Percentiles rank a stretch among this genome's conserved stretches.
Conservation (phyloP, 2,888 invertebrate species). For the Heteromyza rotundicornis region DNA sequence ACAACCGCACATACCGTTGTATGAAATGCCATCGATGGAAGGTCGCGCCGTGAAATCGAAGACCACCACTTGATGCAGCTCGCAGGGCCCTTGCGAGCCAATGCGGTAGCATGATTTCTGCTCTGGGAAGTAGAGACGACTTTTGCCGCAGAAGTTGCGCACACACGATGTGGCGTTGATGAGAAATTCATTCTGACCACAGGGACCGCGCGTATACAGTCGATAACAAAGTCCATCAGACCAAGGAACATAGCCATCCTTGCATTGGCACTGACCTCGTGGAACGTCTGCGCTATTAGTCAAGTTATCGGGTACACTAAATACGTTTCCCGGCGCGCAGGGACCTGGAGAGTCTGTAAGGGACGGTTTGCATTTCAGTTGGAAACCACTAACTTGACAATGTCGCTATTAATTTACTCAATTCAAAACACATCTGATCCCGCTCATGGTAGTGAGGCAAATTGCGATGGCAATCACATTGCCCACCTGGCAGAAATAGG, state of each 20-base stretch:
- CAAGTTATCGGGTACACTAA: slow-evolving; percentile 64
- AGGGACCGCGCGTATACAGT: slow-evolving; percentile 81
- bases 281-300: slow-evolving; percentile 26
- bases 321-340: slow-evolving; percentile 76
- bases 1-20: slow-evolving; percentile 83
- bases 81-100: slow-evolving; percentile 79
- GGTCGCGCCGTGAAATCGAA: slow-evolving; percentile 82
- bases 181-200: slow-evolving; percentile 72
- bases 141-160: slow-evolving; percentile 75
- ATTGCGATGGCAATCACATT: slow-evolving; percentile 75
- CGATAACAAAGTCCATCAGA: slow-evolving; percentile 77
- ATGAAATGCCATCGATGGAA: slow-evolving; percentile 80
- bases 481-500: slow-evolving; percentile 75
- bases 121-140: slow-evolving; percentile 77
- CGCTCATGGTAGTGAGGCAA: slow-evolving; percentile 77
- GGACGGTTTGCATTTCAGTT: neutral
- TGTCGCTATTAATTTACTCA: slow-evolving; percentile 65
- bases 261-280: slow-evolving; percentile 72
- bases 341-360: slow-evolving; percentile 75
- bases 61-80: slow-evolving; percentile 74
- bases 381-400: neutral
- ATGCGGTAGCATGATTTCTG: slow-evolving; percentile 79
- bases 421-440: slow-evolving; percentile 75
- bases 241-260: slow-evolving; percentile 71
- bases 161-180: slow-evolving; percentile 73